These are phyloP conservation scores for Drosophila equinoxialis DNA, from an alignment of 1,140 invertebrate genomes.

Conservation along the genomic window DNA sequence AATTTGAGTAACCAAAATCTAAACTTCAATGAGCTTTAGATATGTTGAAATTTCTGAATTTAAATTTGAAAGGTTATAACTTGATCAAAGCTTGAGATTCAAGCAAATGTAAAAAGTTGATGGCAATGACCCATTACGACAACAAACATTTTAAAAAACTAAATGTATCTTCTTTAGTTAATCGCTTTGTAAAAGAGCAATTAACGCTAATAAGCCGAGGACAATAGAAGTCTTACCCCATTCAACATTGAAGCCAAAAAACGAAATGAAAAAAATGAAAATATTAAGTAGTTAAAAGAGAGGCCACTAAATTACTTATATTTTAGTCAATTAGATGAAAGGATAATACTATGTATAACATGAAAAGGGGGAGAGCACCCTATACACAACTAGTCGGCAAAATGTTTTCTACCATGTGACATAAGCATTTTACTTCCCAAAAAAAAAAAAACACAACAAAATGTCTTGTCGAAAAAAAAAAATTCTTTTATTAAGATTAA, in stretches of 20 bases:
- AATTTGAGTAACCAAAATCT: too few relatives aligned
- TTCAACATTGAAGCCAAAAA: not conserved
- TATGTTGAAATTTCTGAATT: too few relatives aligned
- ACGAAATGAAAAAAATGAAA: not conserved
- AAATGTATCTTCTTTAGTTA: too few relatives aligned
- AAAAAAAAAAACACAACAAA: constrained; percentile 26
- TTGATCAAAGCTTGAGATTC: too few relatives aligned
- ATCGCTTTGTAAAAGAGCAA: too few relatives aligned
- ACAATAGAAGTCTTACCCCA: not conserved
- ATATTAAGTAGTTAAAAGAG: too few relatives aligned
- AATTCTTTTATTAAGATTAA: constrained; percentile 79
- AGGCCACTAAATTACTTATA: not conserved
- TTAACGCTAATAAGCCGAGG: not conserved
- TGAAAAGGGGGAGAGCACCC: not conserved
- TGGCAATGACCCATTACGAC: too few relatives aligned
- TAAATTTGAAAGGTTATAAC: too few relatives aligned
- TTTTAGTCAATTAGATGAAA: not conserved
- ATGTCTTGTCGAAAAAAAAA: not conserved
- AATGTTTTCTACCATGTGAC: constrained; percentile 49
- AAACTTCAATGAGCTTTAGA: too few relatives aligned
- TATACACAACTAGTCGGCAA: constrained; percentile 13
- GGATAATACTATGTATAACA: not conserved
- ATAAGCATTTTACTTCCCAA: constrained; percentile 55
- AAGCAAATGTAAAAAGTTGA: too few relatives aligned
- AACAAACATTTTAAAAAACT: too few relatives aligned